Evolutionary conservation across 2,113 vertebrate genomes (phyloP), one percentile per base, ranked within the genome.

Genomic region (Amphilophus citrinellus): DNA sequence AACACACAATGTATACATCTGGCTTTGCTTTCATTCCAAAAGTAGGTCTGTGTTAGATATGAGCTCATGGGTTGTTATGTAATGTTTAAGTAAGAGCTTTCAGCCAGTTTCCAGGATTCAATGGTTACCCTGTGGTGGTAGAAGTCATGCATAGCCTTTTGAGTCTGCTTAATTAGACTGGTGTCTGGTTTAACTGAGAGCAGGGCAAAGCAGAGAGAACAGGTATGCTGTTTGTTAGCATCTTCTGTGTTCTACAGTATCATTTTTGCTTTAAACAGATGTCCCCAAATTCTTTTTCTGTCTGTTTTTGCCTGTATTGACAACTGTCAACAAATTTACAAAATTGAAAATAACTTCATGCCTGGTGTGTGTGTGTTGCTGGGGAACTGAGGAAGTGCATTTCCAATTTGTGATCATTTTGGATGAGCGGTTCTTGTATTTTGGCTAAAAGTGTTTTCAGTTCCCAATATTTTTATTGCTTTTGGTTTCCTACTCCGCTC

Each of bases 21-120:
- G 22, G 15, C 35, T 77, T n/a, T 84, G 27, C 61, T 65, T 81
- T 83, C 17, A n/a, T 14, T 79, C 11, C 44, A n/a, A 22, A 15
- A 76, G 77, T 73, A 4, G 18, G 53, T 15, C 57, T 56, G 2
- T 66, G 44, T 61, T 14, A 61, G 30, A 60, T 78, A 39, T 84
- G 87, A 86, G 82, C 73, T 92, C 87, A 84, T 76, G 13, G 1
- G 4, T 6, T 44, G 50, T 89, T 92, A 81, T 85, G 15, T 86
- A 88, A 92, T 22, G 3, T 56, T 15, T 32, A 82, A 50, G 20
- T 84, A 47, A 63, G 82, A 60, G 76, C 66, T 82, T 66, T 65
- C 61, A 77, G 84, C 66, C 24, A 73, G 57, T 81, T 89, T 87
- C 0, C 4, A 1, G 77, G 27, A 61, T 27, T 77, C 63, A 61